Evolutionary conservation across 37 sponge, comb jelly and placozoan species (phyloP).

Genomic region (Spongilla lacustris): DNA sequence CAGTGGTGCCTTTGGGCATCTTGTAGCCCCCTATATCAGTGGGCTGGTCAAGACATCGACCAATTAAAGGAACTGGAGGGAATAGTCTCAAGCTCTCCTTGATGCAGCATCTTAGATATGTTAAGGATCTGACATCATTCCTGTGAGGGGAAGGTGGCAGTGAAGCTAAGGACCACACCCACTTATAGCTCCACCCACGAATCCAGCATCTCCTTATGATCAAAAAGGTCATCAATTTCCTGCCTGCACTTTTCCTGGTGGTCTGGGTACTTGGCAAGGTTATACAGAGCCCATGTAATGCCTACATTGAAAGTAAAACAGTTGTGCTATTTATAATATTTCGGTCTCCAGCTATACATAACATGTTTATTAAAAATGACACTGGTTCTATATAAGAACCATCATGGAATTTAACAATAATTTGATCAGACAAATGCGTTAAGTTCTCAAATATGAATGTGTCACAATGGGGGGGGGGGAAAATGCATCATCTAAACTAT

Average conservation of each 20-base stretch:
- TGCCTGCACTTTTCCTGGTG: slow-evolving; percentile 82
- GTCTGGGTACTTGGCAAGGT: slow-evolving; percentile 79
- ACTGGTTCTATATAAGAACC: too few species aligned
- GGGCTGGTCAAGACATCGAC: slow-evolving; percentile 56
- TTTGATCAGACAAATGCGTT: too few species aligned
- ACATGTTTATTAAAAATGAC: too few species aligned
- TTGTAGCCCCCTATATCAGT: slow-evolving; percentile 54
- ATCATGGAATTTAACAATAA: too few species aligned
- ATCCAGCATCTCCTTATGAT: slow-evolving; percentile 52
- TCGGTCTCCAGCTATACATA: too few species aligned
- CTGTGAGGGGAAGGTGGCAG: slow-evolving; percentile 16
- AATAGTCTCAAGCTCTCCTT: slow-evolving; percentile 89
- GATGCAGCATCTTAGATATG: slow-evolving; percentile 74
- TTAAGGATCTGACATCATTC: slow-evolving; percentile 66
- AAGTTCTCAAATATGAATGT: too few species aligned
- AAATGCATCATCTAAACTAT: too few species aligned
- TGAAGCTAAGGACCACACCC: not conserved
- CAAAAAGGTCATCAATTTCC: slow-evolving; percentile 82
- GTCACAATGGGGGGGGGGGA: too few species aligned
- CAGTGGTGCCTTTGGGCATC: slow-evolving; percentile 65
- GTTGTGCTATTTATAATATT: too few species aligned
- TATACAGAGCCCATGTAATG: slow-evolving; percentile 89
- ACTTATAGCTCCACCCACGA: slow-evolving; percentile 49
- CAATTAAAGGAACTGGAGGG: slow-evolving; percentile 75
- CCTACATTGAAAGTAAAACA: slow-evolving; percentile 13